Evolutionary conservation across 2,113 vertebrate species (phyloP).

Genomic region (Heterochromis multidens): DNA sequence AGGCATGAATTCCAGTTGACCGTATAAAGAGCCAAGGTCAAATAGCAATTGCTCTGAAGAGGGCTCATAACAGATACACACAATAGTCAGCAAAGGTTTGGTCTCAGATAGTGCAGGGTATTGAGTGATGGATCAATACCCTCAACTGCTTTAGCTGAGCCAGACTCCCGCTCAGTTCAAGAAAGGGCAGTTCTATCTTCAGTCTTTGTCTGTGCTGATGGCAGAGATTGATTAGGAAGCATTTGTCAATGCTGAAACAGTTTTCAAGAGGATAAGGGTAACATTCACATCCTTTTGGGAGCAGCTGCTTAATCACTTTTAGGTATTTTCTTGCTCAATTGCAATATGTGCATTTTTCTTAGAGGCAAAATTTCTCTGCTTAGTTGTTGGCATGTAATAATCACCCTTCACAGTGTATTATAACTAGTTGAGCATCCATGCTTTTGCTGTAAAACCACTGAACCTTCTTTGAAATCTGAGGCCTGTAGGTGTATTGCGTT

Average conservation of each 20-base stretch:
- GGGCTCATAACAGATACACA: conserved; percentile 47
- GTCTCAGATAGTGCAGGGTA: conserved; percentile 51
- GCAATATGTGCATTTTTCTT: not conserved
- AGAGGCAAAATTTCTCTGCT: not conserved
- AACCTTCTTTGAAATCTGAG: not conserved
- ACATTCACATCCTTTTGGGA: conserved; percentile 7
- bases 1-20: conserved; percentile 6
- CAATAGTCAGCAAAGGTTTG: conserved; percentile 48
- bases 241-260: conserved; percentile 58
- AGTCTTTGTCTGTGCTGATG: conserved; percentile 52
- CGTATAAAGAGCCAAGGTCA: conserved; percentile 26
- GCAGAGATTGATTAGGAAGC: conserved; percentile 63
- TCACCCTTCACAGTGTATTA: not conserved
- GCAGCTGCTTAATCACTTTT: not conserved
- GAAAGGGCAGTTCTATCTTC: conserved; percentile 62
- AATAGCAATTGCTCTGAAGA: conserved; percentile 34
- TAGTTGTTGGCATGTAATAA: conserved; percentile 8
- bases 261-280: conserved; percentile 12
- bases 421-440: not conserved
- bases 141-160: conserved; percentile 65
- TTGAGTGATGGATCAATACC: conserved; percentile 62
- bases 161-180: conserved; percentile 59
- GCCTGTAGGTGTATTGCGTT: not conserved
- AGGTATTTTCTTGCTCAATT: not conserved
- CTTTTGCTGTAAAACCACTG: not conserved